Evolutionary conservation across 2,113 vertebrate species (phyloP).

Genomic region (Rhinopomastus cyanomelas): DNA sequence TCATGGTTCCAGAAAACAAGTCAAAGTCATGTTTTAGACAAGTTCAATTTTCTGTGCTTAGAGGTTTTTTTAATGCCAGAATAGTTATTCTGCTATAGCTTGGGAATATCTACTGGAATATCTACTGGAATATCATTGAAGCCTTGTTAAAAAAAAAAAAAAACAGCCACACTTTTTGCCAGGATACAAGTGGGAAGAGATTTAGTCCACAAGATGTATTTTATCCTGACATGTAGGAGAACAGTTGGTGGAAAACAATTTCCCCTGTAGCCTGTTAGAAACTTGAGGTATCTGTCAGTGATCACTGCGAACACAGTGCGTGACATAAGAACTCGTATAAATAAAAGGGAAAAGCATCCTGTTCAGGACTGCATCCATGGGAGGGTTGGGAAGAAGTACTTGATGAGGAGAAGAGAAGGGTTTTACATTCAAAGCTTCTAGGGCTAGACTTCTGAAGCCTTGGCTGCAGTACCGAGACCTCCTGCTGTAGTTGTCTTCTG

Average conservation of each 20-base stretch:
- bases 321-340: slow-evolving; percentile 49
- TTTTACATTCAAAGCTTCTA: slow-evolving; percentile 13
- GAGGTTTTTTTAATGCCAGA: background rate
- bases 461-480: background rate
- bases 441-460: background rate
- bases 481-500: background rate
- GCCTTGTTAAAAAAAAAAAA: slow-evolving; percentile 29
- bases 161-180: slow-evolving; percentile 22
- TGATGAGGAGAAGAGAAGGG: background rate
- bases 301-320: slow-evolving; percentile 46
- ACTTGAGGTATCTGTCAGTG: slow-evolving; percentile 65
- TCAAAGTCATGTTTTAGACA: slow-evolving; percentile 25
- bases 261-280: slow-evolving; percentile 58
- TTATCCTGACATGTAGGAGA: slow-evolving; percentile 53
- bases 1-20: slow-evolving; percentile 36
- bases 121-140: slow-evolving; percentile 63
- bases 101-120: slow-evolving; percentile 52
- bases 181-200: slow-evolving; percentile 49
- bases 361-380: slow-evolving; percentile 24
- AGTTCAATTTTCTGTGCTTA: slow-evolving; percentile 38
- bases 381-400: slow-evolving; percentile 28
- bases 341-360: slow-evolving; percentile 51
- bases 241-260: slow-evolving; percentile 63
- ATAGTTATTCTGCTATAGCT: slow-evolving; percentile 32
- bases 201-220: slow-evolving; percentile 62